phyloP scores from a whole-genome alignment of 2,888 invertebrate species.

The Phyllotreta striolata region DNA sequence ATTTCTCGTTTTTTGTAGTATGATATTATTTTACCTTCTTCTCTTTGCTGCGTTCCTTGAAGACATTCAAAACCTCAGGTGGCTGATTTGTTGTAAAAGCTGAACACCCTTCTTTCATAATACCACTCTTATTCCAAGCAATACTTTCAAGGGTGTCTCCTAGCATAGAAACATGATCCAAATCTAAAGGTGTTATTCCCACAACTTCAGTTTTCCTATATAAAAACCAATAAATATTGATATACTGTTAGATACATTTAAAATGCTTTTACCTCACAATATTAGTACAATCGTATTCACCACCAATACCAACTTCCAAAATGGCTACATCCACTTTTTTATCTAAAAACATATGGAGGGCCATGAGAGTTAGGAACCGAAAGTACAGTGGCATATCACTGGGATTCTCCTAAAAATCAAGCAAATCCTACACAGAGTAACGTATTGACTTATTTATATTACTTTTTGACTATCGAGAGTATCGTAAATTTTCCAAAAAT shows the following conservation, averaged over 20 bases:
- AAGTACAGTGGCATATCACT: conserved; percentile 93
- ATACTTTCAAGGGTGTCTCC: conserved; percentile 87
- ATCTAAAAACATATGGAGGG: conserved; percentile 85
- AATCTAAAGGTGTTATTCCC: conserved; percentile 89
- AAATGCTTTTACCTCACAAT: conserved; percentile 71
- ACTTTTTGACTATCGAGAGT: conserved; percentile 65
- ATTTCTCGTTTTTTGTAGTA: background rate
- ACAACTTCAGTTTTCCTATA: conserved; percentile 81
- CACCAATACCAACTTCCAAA: conserved; percentile 97
- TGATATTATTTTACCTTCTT: conserved; percentile 63
- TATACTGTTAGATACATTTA: background rate
- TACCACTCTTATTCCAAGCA: conserved; percentile 94
- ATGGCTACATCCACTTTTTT: conserved; percentile 92
- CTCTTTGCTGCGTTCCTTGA: conserved; percentile 70
- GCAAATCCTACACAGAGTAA: background rate
- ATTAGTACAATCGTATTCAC: conserved; percentile 94
- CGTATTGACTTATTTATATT: conserved; percentile 28
- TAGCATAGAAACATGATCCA: conserved; percentile 86
- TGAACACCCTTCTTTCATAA: conserved; percentile 80
- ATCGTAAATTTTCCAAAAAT: conserved; percentile 86
- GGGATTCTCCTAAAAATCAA: conserved; percentile 62
- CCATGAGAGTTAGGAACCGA: conserved; percentile 90
- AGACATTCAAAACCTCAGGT: conserved; percentile 70
- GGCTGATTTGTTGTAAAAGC: conserved; percentile 79
- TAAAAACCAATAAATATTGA: conserved; percentile 5